A percentile compares a stretch with the other conserved stretches of the same genome.
Evolutionary conservation across 2,888 invertebrate genomes (phyloP).

Genomic region (Cylloceria caligata): DNA sequence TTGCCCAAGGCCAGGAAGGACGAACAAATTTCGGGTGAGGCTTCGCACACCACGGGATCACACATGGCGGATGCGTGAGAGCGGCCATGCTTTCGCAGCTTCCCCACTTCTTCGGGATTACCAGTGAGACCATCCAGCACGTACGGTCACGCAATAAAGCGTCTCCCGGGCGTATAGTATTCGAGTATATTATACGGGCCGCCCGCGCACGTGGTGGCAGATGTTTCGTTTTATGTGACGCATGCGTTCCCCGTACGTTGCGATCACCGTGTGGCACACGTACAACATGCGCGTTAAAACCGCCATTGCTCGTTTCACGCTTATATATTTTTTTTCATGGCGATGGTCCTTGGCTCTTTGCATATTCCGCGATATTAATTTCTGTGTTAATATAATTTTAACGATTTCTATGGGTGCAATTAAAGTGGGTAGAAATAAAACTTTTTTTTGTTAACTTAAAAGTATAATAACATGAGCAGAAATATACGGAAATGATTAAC

Average conservation of each 20-base stretch:
- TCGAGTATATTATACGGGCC: constrained; percentile 59
- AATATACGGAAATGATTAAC: background rate
- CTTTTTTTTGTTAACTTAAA: background rate
- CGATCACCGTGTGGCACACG: constrained; percentile 27
- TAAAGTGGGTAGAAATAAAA: background rate
- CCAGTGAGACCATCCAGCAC: constrained; percentile 40
- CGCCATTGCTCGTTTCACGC: constrained; percentile 1
- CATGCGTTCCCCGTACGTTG: constrained; percentile 71
- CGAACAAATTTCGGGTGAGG: constrained; percentile 28
- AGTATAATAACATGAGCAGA: background rate
- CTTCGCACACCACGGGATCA: constrained; percentile 65
- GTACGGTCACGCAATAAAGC: constrained; percentile 50
- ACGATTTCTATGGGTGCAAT: too few species aligned
- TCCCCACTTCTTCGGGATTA: constrained; percentile 73
- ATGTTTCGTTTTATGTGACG: constrained; percentile 76
- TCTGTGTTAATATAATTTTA: too few species aligned
- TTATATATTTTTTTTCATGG: background rate
- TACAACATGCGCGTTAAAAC: background rate
- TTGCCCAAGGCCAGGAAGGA: background rate
- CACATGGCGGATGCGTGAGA: constrained; percentile 75
- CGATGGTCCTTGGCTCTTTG: background rate
- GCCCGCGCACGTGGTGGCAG: constrained; percentile 80
- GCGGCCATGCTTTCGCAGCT: constrained; percentile 77
- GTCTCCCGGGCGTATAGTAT: constrained; percentile 14
- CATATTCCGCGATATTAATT: background rate